These are phyloP conservation scores for Cordilura impudica DNA, from an alignment of 2,888 invertebrate species.

Conservation along the genomic window DNA sequence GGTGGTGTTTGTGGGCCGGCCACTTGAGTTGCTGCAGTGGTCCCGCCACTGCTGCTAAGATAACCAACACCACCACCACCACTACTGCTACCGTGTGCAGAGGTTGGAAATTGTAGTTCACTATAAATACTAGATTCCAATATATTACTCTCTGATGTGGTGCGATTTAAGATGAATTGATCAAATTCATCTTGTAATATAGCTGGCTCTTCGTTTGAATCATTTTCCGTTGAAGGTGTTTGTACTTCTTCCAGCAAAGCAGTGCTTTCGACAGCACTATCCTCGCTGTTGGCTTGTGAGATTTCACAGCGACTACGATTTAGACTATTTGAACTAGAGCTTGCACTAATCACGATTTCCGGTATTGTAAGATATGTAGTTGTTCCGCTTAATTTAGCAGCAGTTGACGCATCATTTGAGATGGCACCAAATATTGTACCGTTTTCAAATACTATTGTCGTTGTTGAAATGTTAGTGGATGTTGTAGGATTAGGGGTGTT, in stretches of 20 bases:
- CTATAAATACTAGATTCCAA: constrained; percentile 74
- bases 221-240: constrained; percentile 6
- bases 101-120: constrained; percentile 70
- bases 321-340: constrained; percentile 68
- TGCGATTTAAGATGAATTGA: constrained; percentile 72
- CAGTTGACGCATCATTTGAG: constrained; percentile 48
- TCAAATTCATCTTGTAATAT: constrained; percentile 68
- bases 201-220: constrained; percentile 39
- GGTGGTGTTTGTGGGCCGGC: constrained; percentile 60
- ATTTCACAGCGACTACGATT: constrained; percentile 66
- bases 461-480: constrained; percentile 4
- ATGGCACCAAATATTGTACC: constrained; percentile 76
- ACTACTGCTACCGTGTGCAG: constrained; percentile 44
- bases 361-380: constrained; percentile 66
- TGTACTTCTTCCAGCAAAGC: constrained; percentile 66
- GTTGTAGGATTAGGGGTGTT: constrained; percentile 39
- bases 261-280: constrained; percentile 67
- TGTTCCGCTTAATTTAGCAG: constrained; percentile 53
- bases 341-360: constrained; percentile 71
- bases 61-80: constrained; percentile 31
- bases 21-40: constrained; percentile 49
- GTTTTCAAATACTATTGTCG: constrained; percentile 72
- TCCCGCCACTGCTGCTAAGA: constrained; percentile 56
- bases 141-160: constrained; percentile 74
- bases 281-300: constrained; percentile 61